Base-by-base conservation (phyloP, 2,113 vertebrate species). In the Platanista minor region DNA sequence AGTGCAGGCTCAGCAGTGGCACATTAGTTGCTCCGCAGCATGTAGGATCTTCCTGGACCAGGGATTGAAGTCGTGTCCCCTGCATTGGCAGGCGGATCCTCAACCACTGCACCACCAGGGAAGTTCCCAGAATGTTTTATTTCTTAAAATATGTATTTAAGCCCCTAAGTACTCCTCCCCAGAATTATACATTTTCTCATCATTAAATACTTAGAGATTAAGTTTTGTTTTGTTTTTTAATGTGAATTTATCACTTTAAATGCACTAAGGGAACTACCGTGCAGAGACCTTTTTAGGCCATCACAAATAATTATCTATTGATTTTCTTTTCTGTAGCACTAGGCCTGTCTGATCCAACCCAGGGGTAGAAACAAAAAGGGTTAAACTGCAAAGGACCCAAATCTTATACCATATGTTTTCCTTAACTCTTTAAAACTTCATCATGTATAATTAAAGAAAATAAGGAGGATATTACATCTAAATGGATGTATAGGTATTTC, bases 371-470 rank as follows among this genome's bases (percentile, higher is more conserved):
- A 84, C 12, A 92, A 95, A 52, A 95, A 71, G 43, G 82, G 62
- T 83, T 84, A 87, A 43, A 94, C 88, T 91, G 83, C 49, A 83
- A 41, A 74, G 49, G 67, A 84, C 74, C 46, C 69, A 67, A 72
- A 57, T 90, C 5, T 93, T 74, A 64, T 0, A 61, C 14, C 17
- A 2, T 21, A 18, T 88, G 8, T 21, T 92, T 87, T 95, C 72
- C 77, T 92, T 6, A 46, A 67, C 54, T 93, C 21, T 85, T 52
- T 61, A 69, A n/a, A 92, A 66, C 78, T 67, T 21, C 87, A 4
- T 54, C 29, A 11, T 67, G 8, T 77, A 23, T 67, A 97, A 74
- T 64, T 84, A 94, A 89, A 83, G 61, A 92, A 95, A 85, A 74
- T 54, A 66, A 21, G 39, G 18, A 72, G 5, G 39, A 33, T 87